Conservation (phyloP, 2,113 vertebrate species). For the Eubucco bourcierii region DNA sequence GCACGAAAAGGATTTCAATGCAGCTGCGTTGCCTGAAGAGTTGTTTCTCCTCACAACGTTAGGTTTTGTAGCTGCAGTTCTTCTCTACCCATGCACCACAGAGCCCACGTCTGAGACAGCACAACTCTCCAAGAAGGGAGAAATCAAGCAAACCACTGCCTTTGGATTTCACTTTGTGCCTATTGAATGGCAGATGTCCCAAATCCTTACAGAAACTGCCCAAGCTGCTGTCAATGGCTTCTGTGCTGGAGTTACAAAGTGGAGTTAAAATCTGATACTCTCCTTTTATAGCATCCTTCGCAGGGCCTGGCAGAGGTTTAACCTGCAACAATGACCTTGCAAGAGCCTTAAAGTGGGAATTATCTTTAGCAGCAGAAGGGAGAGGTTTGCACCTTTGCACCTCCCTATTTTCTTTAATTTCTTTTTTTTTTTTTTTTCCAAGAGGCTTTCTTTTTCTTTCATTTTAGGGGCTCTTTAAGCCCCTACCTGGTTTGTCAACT, state of each 20-base stretch:
- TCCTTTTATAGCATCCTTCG: not conserved
- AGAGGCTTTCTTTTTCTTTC: too few relatives aligned
- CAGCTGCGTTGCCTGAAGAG: not conserved
- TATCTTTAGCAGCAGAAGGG: not conserved
- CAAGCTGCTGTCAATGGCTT: not conserved
- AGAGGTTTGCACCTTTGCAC: not conserved
- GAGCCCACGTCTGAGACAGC: not conserved
- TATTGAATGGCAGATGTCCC: not conserved
- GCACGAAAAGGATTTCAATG: not conserved
- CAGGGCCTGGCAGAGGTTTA: not conserved
- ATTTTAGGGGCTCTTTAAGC: not conserved
- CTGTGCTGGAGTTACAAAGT: not conserved
- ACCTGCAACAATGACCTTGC: not conserved
- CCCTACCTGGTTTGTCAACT: not conserved
- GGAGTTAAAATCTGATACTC: not conserved
- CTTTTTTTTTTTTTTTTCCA: too few relatives aligned
- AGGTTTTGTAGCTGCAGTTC: not conserved
- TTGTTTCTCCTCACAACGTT: not conserved
- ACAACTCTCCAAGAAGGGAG: not conserved
- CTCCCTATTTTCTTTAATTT: not conserved
- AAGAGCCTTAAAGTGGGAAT: not conserved
- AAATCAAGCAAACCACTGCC: not conserved
- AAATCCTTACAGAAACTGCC: not conserved
- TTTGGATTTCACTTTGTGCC: not conserved
- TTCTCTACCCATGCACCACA: not conserved